A percentile compares a stretch with the other conserved stretches of the same genome.
Evolutionary conservation across 37 sponge, comb jelly and placozoan species (phyloP).

Genomic region (Chondrilla cf. caribensis): DNA sequence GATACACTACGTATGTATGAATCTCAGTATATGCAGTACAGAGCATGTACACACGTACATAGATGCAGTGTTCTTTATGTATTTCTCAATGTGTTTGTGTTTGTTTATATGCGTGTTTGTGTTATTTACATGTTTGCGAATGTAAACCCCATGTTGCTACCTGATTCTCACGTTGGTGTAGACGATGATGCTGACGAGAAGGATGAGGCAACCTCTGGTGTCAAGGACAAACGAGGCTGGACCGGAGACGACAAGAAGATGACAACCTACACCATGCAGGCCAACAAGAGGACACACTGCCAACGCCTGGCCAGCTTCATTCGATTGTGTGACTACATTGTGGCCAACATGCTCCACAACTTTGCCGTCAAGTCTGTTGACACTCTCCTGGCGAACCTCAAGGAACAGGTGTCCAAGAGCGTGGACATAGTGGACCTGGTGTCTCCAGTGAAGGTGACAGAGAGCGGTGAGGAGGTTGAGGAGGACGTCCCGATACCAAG

Average conservation of each 20-base stretch:
- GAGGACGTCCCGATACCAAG: conserved; percentile 33
- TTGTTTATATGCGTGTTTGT: background rate
- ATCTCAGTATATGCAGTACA: background rate
- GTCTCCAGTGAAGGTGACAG: conserved; percentile 20
- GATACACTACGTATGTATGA: conserved; percentile 4
- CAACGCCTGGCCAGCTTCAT: conserved; percentile 83
- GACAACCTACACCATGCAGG: conserved; percentile 92
- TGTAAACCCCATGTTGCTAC: too few relatives aligned
- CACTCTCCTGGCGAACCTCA: conserved; percentile 52
- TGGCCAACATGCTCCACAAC: conserved; percentile 81
- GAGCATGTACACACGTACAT: background rate
- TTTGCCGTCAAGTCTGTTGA: conserved; percentile 60
- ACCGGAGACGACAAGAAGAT: conserved; percentile 71
- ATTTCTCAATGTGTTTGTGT: background rate
- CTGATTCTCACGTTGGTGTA: too few relatives aligned
- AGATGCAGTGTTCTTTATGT: background rate
- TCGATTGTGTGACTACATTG: conserved; percentile 87
- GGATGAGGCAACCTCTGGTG: background rate
- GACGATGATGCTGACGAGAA: too few relatives aligned
- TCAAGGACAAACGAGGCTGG: too few relatives aligned
- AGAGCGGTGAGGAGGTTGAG: conserved; percentile 46
- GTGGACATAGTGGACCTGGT: conserved; percentile 56
- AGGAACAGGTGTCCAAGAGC: conserved; percentile 30
- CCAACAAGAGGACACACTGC: conserved; percentile 86
- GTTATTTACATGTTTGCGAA: too few relatives aligned